Evolutionary conservation across 1,140 invertebrate genomes (phyloP).

Genomic region (Dendrolimus kikuchii): DNA sequence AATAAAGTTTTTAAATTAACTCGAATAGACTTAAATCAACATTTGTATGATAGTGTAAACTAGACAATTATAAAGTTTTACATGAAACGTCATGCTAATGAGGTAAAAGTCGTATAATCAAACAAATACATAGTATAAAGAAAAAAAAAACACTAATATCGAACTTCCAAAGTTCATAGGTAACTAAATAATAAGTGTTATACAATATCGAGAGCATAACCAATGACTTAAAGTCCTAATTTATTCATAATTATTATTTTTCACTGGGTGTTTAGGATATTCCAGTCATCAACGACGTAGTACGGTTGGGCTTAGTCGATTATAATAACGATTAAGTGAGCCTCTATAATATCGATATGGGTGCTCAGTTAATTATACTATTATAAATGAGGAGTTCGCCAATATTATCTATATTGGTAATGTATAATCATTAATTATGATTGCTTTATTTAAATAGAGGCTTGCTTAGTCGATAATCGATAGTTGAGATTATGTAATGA

Average conservation of each 20-base stretch:
- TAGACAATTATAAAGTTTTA: constrained; percentile 34
- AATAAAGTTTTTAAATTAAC: constrained; percentile 7
- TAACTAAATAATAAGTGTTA: constrained; percentile 65
- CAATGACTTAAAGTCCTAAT: constrained; percentile 61
- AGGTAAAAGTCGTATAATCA: constrained; percentile 52
- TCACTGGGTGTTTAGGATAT: constrained; percentile 53
- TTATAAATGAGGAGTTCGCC: too few species aligned
- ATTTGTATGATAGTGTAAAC: constrained; percentile 18
- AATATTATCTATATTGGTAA: too few species aligned
- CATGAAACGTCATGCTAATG: constrained; percentile 50
- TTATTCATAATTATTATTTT: constrained; percentile 34
- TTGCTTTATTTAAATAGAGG: too few species aligned
- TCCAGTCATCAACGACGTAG: constrained; percentile 45
- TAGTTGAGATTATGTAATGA: constrained; percentile 8
- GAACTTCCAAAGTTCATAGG: constrained; percentile 68
- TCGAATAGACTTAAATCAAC: constrained; percentile 14
- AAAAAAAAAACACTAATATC: constrained; percentile 40
- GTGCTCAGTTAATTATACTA: too few species aligned
- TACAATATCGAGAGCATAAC: constrained; percentile 46
- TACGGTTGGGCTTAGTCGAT: constrained; percentile 5
- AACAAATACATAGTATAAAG: constrained; percentile 26
- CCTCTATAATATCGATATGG: too few species aligned
- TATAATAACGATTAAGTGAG: too few species aligned
- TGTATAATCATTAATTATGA: too few species aligned
- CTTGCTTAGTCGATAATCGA: too few species aligned